A percentile compares a stretch with the other conserved stretches of the same genome.
Conservation (phyloP, 2,888 invertebrate species). For the Eupelmus urozonus region DNA sequence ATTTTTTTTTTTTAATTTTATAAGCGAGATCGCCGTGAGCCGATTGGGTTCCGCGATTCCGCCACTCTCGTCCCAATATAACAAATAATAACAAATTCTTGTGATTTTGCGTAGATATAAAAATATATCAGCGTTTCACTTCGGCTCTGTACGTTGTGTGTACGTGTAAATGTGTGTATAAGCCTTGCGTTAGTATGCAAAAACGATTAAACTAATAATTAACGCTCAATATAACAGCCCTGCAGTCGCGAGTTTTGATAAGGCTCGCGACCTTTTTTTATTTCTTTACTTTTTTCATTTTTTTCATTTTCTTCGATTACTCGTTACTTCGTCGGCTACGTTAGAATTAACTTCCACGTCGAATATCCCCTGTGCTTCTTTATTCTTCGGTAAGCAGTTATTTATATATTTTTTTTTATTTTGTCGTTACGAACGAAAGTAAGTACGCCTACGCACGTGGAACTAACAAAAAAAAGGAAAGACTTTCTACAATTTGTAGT, state of each 20-base stretch:
- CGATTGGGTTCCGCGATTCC: conserved; percentile 31
- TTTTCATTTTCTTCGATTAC: conserved; percentile 16
- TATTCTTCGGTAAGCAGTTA: conserved; percentile 40
- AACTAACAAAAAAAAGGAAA: conserved; percentile 40
- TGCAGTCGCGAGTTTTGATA: conserved; percentile 58
- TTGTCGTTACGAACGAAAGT: conserved; percentile 42
- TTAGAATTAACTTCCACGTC: conserved; percentile 34
- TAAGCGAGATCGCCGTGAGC: too few species aligned
- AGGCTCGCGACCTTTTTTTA: conserved; percentile 60
- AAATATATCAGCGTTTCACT: conserved; percentile 60
- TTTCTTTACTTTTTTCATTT: conserved; percentile 7
- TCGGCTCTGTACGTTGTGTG: conserved; percentile 55
- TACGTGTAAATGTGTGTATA: conserved; percentile 43
- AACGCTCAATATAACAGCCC: conserved; percentile 59
- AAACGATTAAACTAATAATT: conserved; percentile 59
- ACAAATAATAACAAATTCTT: conserved; percentile 60
- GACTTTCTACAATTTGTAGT: conserved; percentile 36
- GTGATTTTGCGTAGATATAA: conserved; percentile 58
- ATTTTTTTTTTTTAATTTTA: too few species aligned
- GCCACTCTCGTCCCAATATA: conserved; percentile 55
- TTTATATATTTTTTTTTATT: too few species aligned
- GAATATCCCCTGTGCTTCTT: conserved; percentile 23
- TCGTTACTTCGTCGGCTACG: conserved; percentile 32
- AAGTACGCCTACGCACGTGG: conserved; percentile 54
- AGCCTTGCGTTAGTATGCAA: conserved; percentile 58